Base-by-base conservation (phyloP, 2,888 invertebrate species). In the Abscondita cerata region DNA sequence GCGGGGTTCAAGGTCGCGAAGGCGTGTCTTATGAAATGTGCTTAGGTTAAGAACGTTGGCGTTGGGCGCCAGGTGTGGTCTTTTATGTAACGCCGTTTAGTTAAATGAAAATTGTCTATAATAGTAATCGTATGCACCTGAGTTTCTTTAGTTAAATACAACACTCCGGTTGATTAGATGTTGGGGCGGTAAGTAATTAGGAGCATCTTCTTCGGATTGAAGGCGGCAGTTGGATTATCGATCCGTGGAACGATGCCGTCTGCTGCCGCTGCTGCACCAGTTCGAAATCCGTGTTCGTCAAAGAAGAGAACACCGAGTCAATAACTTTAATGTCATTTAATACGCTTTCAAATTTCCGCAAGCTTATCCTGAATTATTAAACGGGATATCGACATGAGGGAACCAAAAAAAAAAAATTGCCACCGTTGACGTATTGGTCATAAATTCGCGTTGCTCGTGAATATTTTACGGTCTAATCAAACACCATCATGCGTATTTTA, bases 391-490 rank as follows among this genome's bases (percentile, higher is more conserved):
- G 44, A 33, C 46, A 20, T 34, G 47, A 18, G 44, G 31, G 6
- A n/a, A n/a, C n/a, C n/a, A n/a, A n/a, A 48, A 34, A 51, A 58
- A 51, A 50, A 57, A n/a, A n/a, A n/a, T n/a, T 40, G 31, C 19
- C 9, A 12, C 38, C 52, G 59, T 44, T 54, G 50, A 54, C 59
- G 59, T 59, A 60, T 61, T 19, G 52, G 34, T 55, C 55, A 62
- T 62, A 60, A 64, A 64, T 64, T 60, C 64, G 56, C 53, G 44
- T 52, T 47, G 64, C 53, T 64, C 53, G 48, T 64, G 64, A 64
- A 64, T 64, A 64, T 64, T 64, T 64, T 60, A 64, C 64, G 52
- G 60, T 57, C 64, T 60, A 64, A 64, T 64, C 64, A 60, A 64
- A 64, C 64, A 60, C 60, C 60, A 57, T 60, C 52, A 64, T 64